Conservation (phyloP, 1,140 invertebrate species). For the Centruroides sculpturatus region DNA sequence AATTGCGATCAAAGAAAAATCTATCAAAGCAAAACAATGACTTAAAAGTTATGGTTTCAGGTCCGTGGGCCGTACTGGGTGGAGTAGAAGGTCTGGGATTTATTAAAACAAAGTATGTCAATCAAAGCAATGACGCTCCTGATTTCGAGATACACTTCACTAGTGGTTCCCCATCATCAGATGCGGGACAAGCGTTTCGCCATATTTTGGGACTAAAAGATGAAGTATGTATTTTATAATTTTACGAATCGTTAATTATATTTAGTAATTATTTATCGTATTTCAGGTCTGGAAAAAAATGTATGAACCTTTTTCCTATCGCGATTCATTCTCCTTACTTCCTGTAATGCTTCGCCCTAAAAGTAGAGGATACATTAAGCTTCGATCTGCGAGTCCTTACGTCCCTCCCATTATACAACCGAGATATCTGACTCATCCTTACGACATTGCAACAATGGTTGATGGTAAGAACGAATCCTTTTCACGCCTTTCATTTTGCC, state of each 20-base stretch:
- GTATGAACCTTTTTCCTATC: slow-evolving; percentile 20
- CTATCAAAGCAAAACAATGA: too few species aligned
- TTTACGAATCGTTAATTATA: neutral
- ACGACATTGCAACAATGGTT: slow-evolving; percentile 60
- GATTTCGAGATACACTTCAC: slow-evolving; percentile 61
- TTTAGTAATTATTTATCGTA: neutral
- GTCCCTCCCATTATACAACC: slow-evolving; percentile 85
- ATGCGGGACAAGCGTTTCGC: slow-evolving; percentile 17
- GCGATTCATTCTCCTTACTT: slow-evolving; percentile 68
- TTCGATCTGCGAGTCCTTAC: slow-evolving; percentile 67
- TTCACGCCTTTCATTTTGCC: too few species aligned
- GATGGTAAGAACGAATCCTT: slow-evolving; percentile 32
- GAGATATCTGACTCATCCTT: slow-evolving; percentile 68
- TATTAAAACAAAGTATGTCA: slow-evolving; percentile 65
- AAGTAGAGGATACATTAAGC: slow-evolving; percentile 59
- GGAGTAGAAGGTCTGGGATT: slow-evolving; percentile 60
- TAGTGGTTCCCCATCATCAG: slow-evolving; percentile 18
- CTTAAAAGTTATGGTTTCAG: neutral
- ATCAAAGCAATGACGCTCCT: slow-evolving; percentile 48
- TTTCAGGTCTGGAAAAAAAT: slow-evolving; percentile 18
- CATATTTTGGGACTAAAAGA: slow-evolving; percentile 14
- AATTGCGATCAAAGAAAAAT: too few species aligned
- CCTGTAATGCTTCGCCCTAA: slow-evolving; percentile 59
- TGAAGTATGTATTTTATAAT: slow-evolving; percentile 5
- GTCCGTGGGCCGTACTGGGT: slow-evolving; percentile 14